These are phyloP conservation scores for Epiblema foenella DNA, from an alignment of 2,888 invertebrate genomes.

Conservation along the genomic window DNA sequence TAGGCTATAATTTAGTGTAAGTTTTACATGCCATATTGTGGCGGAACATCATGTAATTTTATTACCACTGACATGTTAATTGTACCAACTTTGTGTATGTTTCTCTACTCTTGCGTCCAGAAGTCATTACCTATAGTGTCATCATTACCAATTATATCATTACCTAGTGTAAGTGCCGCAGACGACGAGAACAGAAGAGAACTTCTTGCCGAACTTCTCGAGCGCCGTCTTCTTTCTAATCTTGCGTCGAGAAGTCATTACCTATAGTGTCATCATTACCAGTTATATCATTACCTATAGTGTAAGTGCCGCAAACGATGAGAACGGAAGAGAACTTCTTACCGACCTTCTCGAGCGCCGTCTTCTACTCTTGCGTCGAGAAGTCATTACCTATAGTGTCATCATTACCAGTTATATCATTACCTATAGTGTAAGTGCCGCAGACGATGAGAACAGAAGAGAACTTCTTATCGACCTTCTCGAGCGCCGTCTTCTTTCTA, in stretches of 20 bases:
- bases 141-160: background rate
- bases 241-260: too few relatives aligned
- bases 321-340: constrained; percentile 76
- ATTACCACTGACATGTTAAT: too few relatives aligned
- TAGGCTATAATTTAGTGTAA: too few relatives aligned
- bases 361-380: constrained; percentile 74
- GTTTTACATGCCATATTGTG: too few relatives aligned
- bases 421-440: constrained; percentile 90
- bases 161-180: constrained; percentile 87
- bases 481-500: constrained; percentile 75
- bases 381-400: too few relatives aligned
- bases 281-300: too few relatives aligned
- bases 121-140: too few relatives aligned
- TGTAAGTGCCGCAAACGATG: constrained; percentile 89
- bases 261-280: too few relatives aligned
- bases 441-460: constrained; percentile 86
- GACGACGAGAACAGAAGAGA: constrained; percentile 74
- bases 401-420: too few relatives aligned
- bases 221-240: constrained; percentile 76
- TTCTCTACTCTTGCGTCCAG: too few relatives aligned
- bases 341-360: constrained; percentile 69
- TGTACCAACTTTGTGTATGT: too few relatives aligned
- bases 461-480: constrained; percentile 74
- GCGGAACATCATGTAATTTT: too few relatives aligned
- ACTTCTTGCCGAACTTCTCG: constrained; percentile 73